Evolutionary conservation across 2,888 invertebrate genomes (phyloP), one percentile per base, ranked within the genome.

Genomic region (Timandra comae): DNA sequence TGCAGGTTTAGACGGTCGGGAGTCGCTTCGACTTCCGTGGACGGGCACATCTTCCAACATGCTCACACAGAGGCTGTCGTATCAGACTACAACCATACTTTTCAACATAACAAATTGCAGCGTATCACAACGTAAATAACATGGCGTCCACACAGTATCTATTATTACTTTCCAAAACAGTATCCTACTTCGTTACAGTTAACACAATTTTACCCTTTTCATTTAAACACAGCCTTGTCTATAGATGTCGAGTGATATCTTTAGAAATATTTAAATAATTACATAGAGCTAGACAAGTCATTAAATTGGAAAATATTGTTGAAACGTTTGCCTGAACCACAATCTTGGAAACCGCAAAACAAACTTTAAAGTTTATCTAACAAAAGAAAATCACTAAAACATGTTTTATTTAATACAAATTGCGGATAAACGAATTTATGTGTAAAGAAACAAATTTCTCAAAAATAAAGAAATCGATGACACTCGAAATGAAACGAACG

Each of bases 41-140:
- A 86, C 74, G 48, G 86, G 86, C 45, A 86, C 86, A 84, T 86
- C 80, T 70, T 86, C 86, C 74, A 86, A 79, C 86, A 86, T 86
- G 61, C 74, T 86, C 80, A 77, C 71, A 62, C 69, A 64, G 70
- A 65, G 54, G 51, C 51, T 54, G 59, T 52, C 58, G 54, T 48
- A 43, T 59, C 70, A 73, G 75, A 66, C 68, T 60, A 75, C 70
- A 73, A 63, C 69, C 27, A 71, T 58, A 71, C 71, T 69, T 73
- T 76, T 75, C 4, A 57, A 68, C 52, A 49, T 45, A 41, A 54
- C 54, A 16, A 16, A 16, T 6, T 16, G 16, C 59, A 57, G 54
- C 53, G 56, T 69, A 64, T 78, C 69, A 81, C 66, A 63, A 71
- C 62, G 73, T 79, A 81, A 78, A 82, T 79, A 80, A 75, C 82